These are phyloP conservation scores for Meriones unguiculatus DNA, from an alignment of 2,113 vertebrate genomes.

Conservation along the genomic window DNA sequence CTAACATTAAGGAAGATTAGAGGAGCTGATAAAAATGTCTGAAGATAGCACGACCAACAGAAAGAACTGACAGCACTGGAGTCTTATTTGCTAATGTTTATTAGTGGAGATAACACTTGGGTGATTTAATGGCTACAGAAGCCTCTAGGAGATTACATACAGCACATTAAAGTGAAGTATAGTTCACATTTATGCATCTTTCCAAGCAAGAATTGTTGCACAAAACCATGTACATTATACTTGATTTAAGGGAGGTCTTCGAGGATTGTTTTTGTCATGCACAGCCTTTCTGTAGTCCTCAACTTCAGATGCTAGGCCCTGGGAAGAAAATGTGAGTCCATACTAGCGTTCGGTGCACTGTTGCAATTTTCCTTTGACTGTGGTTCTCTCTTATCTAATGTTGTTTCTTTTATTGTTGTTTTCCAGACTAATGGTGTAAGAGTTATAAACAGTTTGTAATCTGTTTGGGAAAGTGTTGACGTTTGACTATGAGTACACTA, in stretches of 20 bases:
- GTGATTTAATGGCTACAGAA: background rate
- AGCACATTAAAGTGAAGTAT: background rate
- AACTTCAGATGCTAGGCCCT: background rate
- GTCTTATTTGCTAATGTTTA: background rate
- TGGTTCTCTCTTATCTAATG: background rate
- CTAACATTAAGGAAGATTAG: background rate
- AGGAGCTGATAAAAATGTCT: background rate
- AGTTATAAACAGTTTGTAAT: background rate
- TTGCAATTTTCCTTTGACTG: background rate
- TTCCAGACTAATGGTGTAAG: background rate
- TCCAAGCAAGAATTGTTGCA: background rate
- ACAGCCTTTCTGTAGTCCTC: conserved; percentile 4
- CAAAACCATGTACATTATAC: background rate
- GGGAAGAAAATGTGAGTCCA: background rate
- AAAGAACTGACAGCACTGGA: background rate
- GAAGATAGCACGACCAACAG: background rate
- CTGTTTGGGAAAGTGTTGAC: background rate
- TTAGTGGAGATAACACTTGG: background rate
- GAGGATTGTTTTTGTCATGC: background rate
- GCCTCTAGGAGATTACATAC: background rate
- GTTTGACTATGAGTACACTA: background rate
- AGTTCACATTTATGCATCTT: background rate
- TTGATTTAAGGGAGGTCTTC: background rate
- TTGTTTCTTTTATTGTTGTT: background rate
- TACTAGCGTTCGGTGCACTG: background rate